Evolutionary conservation across 2,888 invertebrate species (phyloP).

Genomic region (Eupeodes latifasciatus): DNA sequence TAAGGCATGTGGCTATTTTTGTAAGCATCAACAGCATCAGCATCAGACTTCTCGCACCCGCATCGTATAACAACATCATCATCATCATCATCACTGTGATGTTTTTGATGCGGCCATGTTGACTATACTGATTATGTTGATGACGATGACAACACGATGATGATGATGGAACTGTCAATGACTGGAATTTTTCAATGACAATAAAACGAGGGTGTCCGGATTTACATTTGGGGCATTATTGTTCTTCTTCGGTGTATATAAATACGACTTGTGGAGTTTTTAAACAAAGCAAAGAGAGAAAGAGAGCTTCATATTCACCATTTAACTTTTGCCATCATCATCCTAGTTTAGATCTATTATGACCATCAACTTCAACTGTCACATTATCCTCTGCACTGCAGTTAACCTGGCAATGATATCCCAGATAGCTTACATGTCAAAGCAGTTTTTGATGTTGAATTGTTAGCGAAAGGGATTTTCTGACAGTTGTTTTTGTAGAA

Average conservation of each 20-base stretch:
- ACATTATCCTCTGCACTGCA: not conserved
- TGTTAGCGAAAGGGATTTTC: not conserved
- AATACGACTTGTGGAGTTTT: not conserved
- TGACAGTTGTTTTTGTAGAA: not conserved
- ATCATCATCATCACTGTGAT: not conserved
- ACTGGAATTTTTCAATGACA: conserved; percentile 8
- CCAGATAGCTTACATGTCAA: not conserved
- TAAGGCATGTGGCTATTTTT: conserved; percentile 55
- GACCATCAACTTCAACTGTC: not conserved
- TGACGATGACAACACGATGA: not conserved
- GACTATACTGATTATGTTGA: not conserved
- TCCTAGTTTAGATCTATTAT: not conserved
- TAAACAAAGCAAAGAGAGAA: not conserved
- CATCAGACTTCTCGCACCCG: not conserved
- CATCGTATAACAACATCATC: not conserved
- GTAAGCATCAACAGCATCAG: not conserved
- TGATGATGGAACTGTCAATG: conserved; percentile 25
- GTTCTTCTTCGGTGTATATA: not conserved
- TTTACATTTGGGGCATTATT: not conserved
- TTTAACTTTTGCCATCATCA: not conserved
- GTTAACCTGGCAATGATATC: not conserved
- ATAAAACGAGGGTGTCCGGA: not conserved
- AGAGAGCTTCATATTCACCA: not conserved
- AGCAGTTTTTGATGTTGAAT: not conserved
- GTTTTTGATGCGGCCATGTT: not conserved